phyloP scores from a whole-genome alignment of 1,140 invertebrate species.

The Venustaconcha ellipsiformis region DNA sequence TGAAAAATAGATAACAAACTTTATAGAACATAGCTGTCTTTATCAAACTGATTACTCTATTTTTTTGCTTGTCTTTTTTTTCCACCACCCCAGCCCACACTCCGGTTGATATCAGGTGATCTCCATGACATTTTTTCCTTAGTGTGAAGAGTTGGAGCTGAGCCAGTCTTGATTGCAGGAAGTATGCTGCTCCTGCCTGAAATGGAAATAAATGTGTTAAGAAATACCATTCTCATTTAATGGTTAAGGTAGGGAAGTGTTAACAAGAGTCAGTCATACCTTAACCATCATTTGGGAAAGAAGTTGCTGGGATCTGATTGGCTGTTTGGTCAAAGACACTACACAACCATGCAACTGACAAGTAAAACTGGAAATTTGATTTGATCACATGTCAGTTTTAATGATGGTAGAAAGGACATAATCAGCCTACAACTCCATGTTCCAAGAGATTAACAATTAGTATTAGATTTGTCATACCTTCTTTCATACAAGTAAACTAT shows the following conservation, averaged over 20 bases:
- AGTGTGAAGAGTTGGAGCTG: constrained; percentile 35
- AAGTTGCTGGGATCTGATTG: background rate
- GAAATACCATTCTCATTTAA: background rate
- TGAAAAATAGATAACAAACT: too few species aligned
- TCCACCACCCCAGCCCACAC: constrained; percentile 60
- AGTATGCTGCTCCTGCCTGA: constrained; percentile 34
- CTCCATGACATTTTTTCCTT: constrained; percentile 60
- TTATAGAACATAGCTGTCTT: too few species aligned
- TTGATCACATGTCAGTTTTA: too few species aligned
- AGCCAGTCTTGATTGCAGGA: constrained; percentile 53
- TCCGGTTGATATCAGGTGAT: constrained; percentile 41
- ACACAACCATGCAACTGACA: too few species aligned
- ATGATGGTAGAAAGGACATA: too few species aligned
- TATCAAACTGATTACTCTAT: background rate
- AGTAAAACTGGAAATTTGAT: too few species aligned
- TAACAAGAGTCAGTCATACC: background rate
- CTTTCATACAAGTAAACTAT: too few species aligned
- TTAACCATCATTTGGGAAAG: background rate
- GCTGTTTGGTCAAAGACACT: background rate
- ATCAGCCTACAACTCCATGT: too few species aligned
- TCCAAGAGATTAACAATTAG: too few species aligned
- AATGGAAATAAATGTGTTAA: constrained; percentile 1
- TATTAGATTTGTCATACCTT: too few species aligned
- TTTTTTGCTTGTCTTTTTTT: constrained; percentile 42
- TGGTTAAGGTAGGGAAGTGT: background rate